Base-by-base conservation (phyloP, 2,888 invertebrate genomes). In the Eucriotettix oculatus region DNA sequence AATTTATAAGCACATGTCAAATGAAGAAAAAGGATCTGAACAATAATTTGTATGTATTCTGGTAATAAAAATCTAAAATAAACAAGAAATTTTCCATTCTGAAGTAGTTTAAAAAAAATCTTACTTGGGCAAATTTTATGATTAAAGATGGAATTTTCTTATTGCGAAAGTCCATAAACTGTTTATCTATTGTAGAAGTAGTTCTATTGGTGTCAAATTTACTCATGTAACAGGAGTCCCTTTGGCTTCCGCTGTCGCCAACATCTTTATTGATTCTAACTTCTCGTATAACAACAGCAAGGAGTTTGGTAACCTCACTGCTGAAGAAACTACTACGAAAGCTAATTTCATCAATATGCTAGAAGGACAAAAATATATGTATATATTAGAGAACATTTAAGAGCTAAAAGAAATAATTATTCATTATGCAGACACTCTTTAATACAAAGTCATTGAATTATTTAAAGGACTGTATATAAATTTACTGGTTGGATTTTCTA, bases 241-340 rank as follows among this genome's bases (percentile, higher is more conserved):
- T 29, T 5, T 29, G 7, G 29, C 29, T 29, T 29, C 7, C 29
- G 7, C 29, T 29, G 29, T 53, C 54, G 14, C 64, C 65, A 58
- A 86, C 82, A 75, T 87, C 86, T 72, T 90, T 88, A 67, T 89
- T 88, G 60, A 92, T 80, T 64, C 88, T 80, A 5, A 90, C 84
- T 70, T 90, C 88, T 63, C 82, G 81, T 65, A 90, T 84, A n/a
- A 89, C 83, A 17, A 92, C 83, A 5, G 89, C 88, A 7, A 92
- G 75, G 14, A 91, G 73, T 72, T 92, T 92, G 29, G 88, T 89
- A 58, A 91, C 86, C 67, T 91, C 91, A 1, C 90, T 90, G 71
- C 90, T 92, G 66, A 92, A 83, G 70, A 90, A 85, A 74, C 90
- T 92, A 71, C 91, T 92, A 59, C 87, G 83, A 65, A 92, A 80